A percentile compares a stretch with the other conserved stretches of the same genome.
phyloP scores from a whole-genome alignment of 53 echinoderm and acorn worm species.

The Arbacia lixula region DNA sequence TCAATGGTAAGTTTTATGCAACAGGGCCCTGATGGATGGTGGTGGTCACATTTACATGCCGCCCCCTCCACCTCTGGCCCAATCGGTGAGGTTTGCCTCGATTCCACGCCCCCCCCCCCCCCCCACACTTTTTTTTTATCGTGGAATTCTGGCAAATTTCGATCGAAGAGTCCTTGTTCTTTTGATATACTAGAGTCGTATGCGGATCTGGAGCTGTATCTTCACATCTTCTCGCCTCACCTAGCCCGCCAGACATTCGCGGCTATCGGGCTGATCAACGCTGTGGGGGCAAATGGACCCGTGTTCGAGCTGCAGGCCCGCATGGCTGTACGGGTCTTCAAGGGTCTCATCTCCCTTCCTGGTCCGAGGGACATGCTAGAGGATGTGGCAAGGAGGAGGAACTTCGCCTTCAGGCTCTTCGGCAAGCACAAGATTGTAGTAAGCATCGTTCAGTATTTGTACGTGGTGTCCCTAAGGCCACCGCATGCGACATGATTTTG shows the following conservation, averaged over 20 bases:
- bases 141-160: too few species aligned
- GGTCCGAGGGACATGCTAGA: slow-evolving; percentile 32
- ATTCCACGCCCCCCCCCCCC: too few species aligned
- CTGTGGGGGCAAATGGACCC: slow-evolving; percentile 68
- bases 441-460: too few species aligned
- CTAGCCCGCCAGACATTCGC: slow-evolving; percentile 73
- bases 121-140: too few species aligned
- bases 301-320: slow-evolving; percentile 85
- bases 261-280: slow-evolving; percentile 53
- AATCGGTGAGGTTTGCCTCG: too few species aligned
- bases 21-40: too few species aligned
- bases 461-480: too few species aligned
- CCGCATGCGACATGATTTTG: too few species aligned
- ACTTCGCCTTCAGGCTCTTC: slow-evolving; percentile 28
- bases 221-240: slow-evolving; percentile 75
- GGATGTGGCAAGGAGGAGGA: slow-evolving; percentile 59
- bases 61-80: too few species aligned
- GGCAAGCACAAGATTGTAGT: slow-evolving; percentile 72
- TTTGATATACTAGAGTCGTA: not conserved
- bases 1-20: too few species aligned
- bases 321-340: slow-evolving; percentile 73
- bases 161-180: too few species aligned
- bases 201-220: slow-evolving; percentile 44
- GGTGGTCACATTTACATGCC: too few species aligned
- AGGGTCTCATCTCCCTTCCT: slow-evolving; percentile 63